phyloP scores from a whole-genome alignment of 2,888 invertebrate genomes.

The Ectropis crepuscularia region DNA sequence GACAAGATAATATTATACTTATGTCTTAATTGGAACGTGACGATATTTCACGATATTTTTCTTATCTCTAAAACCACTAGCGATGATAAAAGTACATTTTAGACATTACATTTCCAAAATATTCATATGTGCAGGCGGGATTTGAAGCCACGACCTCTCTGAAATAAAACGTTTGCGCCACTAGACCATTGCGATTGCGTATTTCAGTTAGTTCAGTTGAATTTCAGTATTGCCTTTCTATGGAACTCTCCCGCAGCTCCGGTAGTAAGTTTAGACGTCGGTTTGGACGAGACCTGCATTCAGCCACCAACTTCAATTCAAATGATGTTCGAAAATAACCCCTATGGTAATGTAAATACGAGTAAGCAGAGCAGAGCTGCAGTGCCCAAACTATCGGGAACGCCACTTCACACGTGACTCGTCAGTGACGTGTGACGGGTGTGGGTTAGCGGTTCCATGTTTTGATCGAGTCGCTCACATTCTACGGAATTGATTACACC shows the following conservation, averaged over 20 bases:
- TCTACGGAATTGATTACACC: background rate
- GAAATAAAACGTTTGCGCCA: too few relatives aligned
- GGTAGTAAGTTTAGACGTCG: conserved; percentile 63
- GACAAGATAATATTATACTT: too few relatives aligned
- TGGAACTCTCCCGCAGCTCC: conserved; percentile 36
- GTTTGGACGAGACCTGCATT: conserved; percentile 54
- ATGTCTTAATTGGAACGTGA: too few relatives aligned
- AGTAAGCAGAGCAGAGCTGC: background rate
- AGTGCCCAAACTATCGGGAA: conserved; percentile 14
- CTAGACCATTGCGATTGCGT: too few relatives aligned
- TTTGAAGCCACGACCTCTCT: too few relatives aligned
- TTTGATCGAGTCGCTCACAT: background rate
- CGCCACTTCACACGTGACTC: conserved; percentile 20
- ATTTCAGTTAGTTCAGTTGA: conserved; percentile 33
- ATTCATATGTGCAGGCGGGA: too few relatives aligned
- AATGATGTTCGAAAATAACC: background rate
- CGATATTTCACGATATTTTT: too few relatives aligned
- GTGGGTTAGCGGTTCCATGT: conserved; percentile 19
- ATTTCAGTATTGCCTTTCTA: conserved; percentile 40
- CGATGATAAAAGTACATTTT: too few relatives aligned
- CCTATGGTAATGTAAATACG: conserved; percentile 4
- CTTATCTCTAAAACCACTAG: too few relatives aligned
- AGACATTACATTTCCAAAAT: too few relatives aligned
- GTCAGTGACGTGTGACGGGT: conserved; percentile 25
- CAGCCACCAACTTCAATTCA: background rate